These are phyloP conservation scores for Ligdia adustata DNA, from an alignment of 2,888 invertebrate species.

Conservation along the genomic window DNA sequence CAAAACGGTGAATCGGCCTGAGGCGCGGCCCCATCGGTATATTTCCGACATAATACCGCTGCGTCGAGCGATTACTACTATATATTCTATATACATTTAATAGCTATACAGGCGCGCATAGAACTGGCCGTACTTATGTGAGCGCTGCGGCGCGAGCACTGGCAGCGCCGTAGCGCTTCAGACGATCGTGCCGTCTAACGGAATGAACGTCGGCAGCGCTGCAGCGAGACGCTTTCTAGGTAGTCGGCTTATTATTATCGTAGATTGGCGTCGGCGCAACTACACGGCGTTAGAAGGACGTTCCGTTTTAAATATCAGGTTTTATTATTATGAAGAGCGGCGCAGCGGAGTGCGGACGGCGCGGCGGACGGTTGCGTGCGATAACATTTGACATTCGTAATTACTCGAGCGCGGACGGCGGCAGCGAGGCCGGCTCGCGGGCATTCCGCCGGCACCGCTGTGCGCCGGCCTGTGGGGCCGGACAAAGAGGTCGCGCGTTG, in stretches of 20 bases:
- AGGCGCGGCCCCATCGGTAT: conserved; percentile 81
- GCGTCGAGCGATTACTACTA: conserved; percentile 85
- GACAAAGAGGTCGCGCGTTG: conserved; percentile 82
- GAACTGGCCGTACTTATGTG: conserved; percentile 85
- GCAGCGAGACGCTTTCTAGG: conserved; percentile 63
- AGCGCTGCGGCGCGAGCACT: conserved; percentile 69
- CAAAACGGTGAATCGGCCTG: conserved; percentile 75
- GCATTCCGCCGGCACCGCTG: conserved; percentile 67
- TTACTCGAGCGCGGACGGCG: conserved; percentile 74
- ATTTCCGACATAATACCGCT: conserved; percentile 85
- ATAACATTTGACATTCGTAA: conserved; percentile 85
- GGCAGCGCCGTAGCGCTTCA: conserved; percentile 70
- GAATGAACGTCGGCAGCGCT: conserved; percentile 58
- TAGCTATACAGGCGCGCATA: conserved; percentile 85
- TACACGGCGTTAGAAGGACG: conserved; percentile 85
- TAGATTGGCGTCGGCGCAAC: conserved; percentile 85
- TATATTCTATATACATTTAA: conserved; percentile 85
- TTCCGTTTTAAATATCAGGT: conserved; percentile 85
- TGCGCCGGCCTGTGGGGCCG: conserved; percentile 68
- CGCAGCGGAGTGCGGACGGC: conserved; percentile 82
- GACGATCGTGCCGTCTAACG: conserved; percentile 51
- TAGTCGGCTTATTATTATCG: conserved; percentile 83
- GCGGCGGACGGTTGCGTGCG: conserved; percentile 82
- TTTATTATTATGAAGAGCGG: conserved; percentile 85
- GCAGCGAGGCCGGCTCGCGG: conserved; percentile 64